These are phyloP conservation scores for Trimorus sp. DNA, from an alignment of 2,888 invertebrate species.

Conservation along the genomic window DNA sequence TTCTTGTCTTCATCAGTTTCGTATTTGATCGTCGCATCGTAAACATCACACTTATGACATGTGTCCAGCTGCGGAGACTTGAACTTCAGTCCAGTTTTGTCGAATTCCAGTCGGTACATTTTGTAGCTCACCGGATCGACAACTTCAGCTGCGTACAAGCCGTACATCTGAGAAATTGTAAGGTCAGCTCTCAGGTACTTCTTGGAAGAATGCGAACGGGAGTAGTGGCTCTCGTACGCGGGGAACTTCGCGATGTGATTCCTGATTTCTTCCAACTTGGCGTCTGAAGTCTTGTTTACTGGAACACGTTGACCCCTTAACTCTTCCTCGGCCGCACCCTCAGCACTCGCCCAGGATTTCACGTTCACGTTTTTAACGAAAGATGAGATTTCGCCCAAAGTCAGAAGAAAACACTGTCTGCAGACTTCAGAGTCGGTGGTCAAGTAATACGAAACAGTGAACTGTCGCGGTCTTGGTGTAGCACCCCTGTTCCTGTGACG, in stretches of 20 bases:
- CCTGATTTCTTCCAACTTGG: constrained; percentile 28
- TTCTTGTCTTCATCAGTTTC: too few relatives aligned
- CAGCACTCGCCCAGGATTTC: neutral
- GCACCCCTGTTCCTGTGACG: neutral
- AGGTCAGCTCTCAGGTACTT: constrained; percentile 36
- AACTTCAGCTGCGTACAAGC: constrained; percentile 21
- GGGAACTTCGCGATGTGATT: constrained; percentile 45
- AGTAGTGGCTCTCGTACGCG: constrained; percentile 47
- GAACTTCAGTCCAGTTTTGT: constrained; percentile 60
- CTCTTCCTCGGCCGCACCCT: neutral
- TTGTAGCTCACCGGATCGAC: neutral
- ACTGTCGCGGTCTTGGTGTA: constrained; percentile 24
- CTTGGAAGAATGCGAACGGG: constrained; percentile 21
- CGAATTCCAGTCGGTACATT: constrained; percentile 54
- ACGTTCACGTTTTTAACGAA: neutral
- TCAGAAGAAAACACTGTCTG: constrained; percentile 34
- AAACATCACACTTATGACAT: constrained; percentile 60
- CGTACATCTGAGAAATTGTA: constrained; percentile 34
- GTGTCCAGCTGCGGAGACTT: constrained; percentile 64
- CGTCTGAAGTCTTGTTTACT: neutral
- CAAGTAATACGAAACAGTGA: constrained; percentile 15
- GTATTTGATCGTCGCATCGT: constrained; percentile 31
- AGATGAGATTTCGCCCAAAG: constrained; percentile 29
- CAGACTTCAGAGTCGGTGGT: constrained; percentile 26
- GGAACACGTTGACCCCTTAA: neutral